phyloP scores from a whole-genome alignment of 2,797 vertebrate species.

The Sandelia bainsii region DNA sequence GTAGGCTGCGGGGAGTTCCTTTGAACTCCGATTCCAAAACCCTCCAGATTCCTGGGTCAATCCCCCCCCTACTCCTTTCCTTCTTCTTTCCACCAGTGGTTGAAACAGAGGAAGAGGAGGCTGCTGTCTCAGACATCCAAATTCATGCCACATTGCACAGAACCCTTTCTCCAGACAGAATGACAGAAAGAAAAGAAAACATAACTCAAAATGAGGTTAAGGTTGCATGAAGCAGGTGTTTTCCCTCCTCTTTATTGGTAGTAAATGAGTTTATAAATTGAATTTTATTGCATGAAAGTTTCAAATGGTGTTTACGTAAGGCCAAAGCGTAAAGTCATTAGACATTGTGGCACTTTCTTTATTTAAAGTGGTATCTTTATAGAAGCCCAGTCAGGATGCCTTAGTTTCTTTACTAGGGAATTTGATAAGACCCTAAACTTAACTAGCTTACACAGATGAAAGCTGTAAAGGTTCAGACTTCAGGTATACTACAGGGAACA shows the following conservation, averaged over 20 bases:
- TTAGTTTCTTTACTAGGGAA: conserved; percentile 54
- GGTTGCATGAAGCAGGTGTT: conserved; percentile 80
- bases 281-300: conserved; percentile 81
- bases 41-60: conserved; percentile 83
- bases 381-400: conserved; percentile 52
- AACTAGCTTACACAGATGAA: conserved; percentile 40
- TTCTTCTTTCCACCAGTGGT: conserved; percentile 63
- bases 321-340: conserved; percentile 55
- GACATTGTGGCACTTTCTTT: conserved; percentile 27
- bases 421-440: conserved; percentile 61
- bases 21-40: conserved; percentile 86
- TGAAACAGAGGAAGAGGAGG: conserved; percentile 75
- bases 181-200: conserved; percentile 63
- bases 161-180: conserved; percentile 50
- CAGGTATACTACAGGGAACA: conserved; percentile 10
- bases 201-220: conserved; percentile 71
- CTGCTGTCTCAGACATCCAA: conserved; percentile 78
- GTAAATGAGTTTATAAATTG: conserved; percentile 84
- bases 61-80: conserved; percentile 43
- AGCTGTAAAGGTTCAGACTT: conserved; percentile 32
- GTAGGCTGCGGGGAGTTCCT: conserved; percentile 87
- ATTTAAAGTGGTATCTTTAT: conserved; percentile 64
- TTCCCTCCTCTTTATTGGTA: conserved; percentile 80
- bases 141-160: conserved; percentile 81
- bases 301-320: conserved; percentile 73